Percentiles rank a stretch among this genome's conserved stretches.
Conservation (phyloP, 2,797 vertebrate genomes). For the Epinephelus malabaricus region DNA sequence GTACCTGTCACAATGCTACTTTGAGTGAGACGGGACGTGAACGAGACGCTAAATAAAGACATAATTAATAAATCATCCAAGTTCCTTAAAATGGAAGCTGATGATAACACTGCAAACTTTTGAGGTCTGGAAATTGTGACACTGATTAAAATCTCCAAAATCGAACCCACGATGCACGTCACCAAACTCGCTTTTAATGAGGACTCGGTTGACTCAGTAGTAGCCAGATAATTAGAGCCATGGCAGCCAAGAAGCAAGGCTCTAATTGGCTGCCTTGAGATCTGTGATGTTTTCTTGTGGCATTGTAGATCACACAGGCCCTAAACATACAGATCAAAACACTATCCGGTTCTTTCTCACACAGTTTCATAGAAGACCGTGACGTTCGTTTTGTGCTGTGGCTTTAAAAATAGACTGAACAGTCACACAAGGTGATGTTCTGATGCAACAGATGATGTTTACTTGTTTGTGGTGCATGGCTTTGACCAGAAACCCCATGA, state of each 20-base stretch:
- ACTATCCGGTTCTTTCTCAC: background rate
- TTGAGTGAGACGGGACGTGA: background rate
- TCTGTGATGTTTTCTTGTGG: slow-evolving; percentile 41
- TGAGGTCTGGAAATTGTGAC: slow-evolving; percentile 2
- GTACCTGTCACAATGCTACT: background rate
- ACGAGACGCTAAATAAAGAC: background rate
- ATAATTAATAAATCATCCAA: background rate
- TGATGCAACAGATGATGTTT: background rate
- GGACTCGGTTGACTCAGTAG: slow-evolving; percentile 40
- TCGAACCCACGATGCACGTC: background rate
- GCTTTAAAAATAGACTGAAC: slow-evolving; percentile 1
- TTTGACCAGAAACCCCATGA: too few species aligned
- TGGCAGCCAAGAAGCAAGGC: slow-evolving; percentile 15
- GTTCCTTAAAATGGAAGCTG: background rate
- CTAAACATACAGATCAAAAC: slow-evolving; percentile 41
- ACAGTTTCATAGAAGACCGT: background rate
- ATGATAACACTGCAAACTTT: slow-evolving; percentile 15
- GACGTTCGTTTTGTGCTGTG: background rate
- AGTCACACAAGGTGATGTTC: background rate
- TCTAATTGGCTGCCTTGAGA: slow-evolving; percentile 71
- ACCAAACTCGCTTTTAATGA: slow-evolving; percentile 66
- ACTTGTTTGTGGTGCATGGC: background rate
- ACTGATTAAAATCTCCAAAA: slow-evolving; percentile 1
- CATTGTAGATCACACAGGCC: slow-evolving; percentile 40
- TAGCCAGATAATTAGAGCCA: slow-evolving; percentile 55